A percentile compares a stretch with the other conserved stretches of the same genome.
phyloP scores from a whole-genome alignment of 2,113 vertebrate species.

The Hemicordylus capensis region DNA sequence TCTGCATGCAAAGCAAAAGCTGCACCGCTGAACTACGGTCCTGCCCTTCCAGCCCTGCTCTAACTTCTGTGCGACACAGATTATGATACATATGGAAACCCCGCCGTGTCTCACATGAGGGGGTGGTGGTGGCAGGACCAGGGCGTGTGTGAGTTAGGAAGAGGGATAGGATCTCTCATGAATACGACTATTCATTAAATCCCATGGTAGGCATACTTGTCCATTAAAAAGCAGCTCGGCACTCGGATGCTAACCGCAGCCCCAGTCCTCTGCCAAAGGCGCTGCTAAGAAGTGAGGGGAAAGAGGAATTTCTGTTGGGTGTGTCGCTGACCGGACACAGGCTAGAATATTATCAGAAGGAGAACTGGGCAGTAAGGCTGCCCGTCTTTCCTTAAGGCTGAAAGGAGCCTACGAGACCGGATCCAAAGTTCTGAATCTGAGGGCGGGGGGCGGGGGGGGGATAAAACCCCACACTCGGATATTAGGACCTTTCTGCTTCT shows the following conservation, averaged over 20 bases:
- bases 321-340: constrained; percentile 50
- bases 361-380: neutral
- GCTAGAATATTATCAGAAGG: constrained; percentile 13
- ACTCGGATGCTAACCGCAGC: constrained; percentile 53
- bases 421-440: neutral
- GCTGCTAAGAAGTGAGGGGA: constrained; percentile 64
- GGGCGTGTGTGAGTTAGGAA: neutral
- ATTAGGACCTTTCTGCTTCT: neutral
- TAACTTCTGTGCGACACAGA: too few relatives aligned
- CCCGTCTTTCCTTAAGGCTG: neutral
- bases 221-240: constrained; percentile 41
- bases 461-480: neutral
- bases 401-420: accelerated
- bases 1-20: too few relatives aligned
- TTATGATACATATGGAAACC: too few relatives aligned
- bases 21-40: neutral
- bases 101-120: too few relatives aligned
- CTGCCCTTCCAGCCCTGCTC: too few relatives aligned
- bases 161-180: constrained; percentile 57
- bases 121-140: too few relatives aligned
- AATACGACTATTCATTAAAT: constrained; percentile 74
- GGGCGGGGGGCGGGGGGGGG: too few relatives aligned
- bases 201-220: constrained; percentile 51
- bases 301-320: constrained; percentile 40
- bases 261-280: constrained; percentile 41